phyloP scores from a whole-genome alignment of 2,888 invertebrate genomes.

The Oscheius sp. region DNA sequence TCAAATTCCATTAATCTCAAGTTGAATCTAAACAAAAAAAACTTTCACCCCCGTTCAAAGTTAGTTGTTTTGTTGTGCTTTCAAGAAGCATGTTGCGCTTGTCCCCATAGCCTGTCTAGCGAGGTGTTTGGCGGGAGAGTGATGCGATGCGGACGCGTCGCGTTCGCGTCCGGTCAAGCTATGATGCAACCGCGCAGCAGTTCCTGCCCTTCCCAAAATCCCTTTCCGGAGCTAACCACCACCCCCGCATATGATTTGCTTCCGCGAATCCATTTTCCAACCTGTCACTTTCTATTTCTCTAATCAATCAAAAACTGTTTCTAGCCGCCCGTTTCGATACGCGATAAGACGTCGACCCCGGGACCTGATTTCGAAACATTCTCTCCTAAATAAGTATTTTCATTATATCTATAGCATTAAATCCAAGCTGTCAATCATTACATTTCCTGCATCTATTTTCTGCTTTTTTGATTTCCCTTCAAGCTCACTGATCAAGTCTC shows the following conservation, averaged over 20 bases:
- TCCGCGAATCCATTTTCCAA: constrained; percentile 6
- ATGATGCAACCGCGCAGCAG: constrained; percentile 15
- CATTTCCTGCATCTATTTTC: too few species aligned
- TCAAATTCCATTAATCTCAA: too few species aligned
- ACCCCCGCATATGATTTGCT: constrained; percentile 2
- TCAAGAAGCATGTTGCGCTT: too few species aligned
- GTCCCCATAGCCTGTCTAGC: neutral
- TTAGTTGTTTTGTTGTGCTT: too few species aligned
- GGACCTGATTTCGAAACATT: constrained; percentile 14
- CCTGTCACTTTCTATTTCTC: neutral
- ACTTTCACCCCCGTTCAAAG: too few species aligned
- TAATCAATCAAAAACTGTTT: constrained; percentile 16
- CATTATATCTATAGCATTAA: too few species aligned
- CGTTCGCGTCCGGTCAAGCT: constrained; percentile 24
- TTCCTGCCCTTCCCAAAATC: constrained; percentile 24
- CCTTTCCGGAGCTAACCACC: too few species aligned
- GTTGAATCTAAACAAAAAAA: too few species aligned
- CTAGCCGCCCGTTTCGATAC: neutral
- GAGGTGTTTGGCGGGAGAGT: constrained; percentile 23
- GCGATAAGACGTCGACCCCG: neutral
- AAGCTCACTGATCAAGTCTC: too few species aligned
- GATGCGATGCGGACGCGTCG: constrained; percentile 27
- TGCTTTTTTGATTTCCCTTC: too few species aligned
- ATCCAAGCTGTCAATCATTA: too few species aligned
- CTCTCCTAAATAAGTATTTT: too few species aligned